Evolutionary conservation across 2,888 invertebrate species (phyloP), one percentile per base, ranked within the genome.

Genomic region (Thymelicus lineola): DNA sequence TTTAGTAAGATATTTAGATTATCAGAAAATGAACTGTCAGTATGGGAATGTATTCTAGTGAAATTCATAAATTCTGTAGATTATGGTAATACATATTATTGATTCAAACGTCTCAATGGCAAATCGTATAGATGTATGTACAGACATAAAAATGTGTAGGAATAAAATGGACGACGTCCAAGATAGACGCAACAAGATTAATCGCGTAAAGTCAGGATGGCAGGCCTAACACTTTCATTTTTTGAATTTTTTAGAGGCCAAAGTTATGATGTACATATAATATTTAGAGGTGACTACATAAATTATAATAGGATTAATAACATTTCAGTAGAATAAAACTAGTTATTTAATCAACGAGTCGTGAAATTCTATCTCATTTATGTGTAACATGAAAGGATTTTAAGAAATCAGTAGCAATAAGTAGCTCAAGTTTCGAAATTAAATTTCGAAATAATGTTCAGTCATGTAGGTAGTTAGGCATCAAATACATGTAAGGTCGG

Each of bases 261-360:
- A 79, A 80, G 67, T 45, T 69, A 76, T 72, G 72, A 63, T 82
- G 79, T 82, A 81, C 57, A 81, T 80, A 78, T 57, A 75, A 75
- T 68, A 36, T 70, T n/a, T 65, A 74, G 70, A 36, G 38, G n/a
- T 46, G 46, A 48, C 28, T 62, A 57, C 28, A 62, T 46, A 42
- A 59, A 42, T 2, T 63, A 42, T 58, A 63, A 58, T 57, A 28
- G 48, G 15, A 57, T 69, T 53, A 58, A 38, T 20, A 45, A 38
- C 46, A 58, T 58, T 64, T 50, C 50, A 59, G 28, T 70, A 70
- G 50, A 15, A 10, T 36, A 12, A 46, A 68, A n/a, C 15, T 68
- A 46, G 60, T 64, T 48, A 67, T 35, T 62, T 64, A 63, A 12
- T 63, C 42, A 55, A 67, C 48, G 20, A 59, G 48, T 36, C 9